A percentile compares a stretch with the other conserved stretches of the same genome.
phyloP scores from a whole-genome alignment of 2,797 vertebrate species.

The Myripristis murdjan region DNA sequence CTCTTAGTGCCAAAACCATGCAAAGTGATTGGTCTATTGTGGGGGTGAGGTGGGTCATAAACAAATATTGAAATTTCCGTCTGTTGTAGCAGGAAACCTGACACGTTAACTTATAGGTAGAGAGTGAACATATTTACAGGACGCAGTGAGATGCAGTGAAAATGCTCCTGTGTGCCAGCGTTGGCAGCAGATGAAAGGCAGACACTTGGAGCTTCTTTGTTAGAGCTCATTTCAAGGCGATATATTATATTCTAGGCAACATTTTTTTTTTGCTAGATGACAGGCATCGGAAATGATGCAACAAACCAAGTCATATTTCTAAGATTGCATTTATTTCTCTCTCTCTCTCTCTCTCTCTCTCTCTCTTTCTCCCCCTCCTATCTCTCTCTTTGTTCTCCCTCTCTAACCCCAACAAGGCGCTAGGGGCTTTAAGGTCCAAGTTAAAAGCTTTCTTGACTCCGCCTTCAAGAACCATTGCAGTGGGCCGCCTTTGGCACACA shows the following conservation, averaged over 20 bases:
- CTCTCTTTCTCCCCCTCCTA: conserved; percentile 14
- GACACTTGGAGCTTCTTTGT: conserved; percentile 26
- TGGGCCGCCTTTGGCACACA: background rate
- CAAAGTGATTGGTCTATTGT: conserved; percentile 12
- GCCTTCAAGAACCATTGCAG: conserved; percentile 17
- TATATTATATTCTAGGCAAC: conserved; percentile 65
- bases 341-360: conserved; percentile 6
- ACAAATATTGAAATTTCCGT: conserved; percentile 25
- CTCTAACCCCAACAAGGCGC: conserved; percentile 29
- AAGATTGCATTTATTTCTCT: conserved; percentile 33
- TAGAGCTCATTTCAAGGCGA: conserved; percentile 64
- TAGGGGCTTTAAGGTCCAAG: conserved; percentile 47
- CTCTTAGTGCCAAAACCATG: conserved; percentile 16
- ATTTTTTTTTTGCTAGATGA: conserved; percentile 49
- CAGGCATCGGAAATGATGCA: conserved; percentile 65
- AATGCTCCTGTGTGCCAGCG: conserved; percentile 41
- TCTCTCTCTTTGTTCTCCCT: no score
- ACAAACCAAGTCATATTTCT: conserved; percentile 63
- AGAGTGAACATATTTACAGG: conserved; percentile 50
- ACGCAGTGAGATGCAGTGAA: conserved; percentile 47
- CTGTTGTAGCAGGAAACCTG: conserved; percentile 45
- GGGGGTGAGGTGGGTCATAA: conserved; percentile 27
- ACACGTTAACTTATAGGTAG: conserved; percentile 32
- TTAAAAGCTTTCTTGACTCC: conserved; percentile 41
- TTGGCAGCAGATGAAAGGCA: conserved; percentile 64